These are phyloP conservation scores for Hanleya hanleyi DNA, from an alignment of 2,888 invertebrate species.

Conservation along the genomic window DNA sequence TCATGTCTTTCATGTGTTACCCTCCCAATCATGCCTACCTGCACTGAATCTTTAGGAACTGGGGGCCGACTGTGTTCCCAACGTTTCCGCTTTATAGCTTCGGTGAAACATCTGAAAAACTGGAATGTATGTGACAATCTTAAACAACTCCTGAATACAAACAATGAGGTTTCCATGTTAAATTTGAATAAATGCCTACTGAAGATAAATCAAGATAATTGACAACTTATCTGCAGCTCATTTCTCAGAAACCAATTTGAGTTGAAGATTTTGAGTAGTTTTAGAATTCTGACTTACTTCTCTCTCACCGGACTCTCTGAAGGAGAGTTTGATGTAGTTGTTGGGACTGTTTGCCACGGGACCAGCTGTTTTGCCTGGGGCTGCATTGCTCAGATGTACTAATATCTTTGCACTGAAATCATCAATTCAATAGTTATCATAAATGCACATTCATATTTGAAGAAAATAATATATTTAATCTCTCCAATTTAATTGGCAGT, in stretches of 20 bases:
- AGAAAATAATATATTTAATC: neutral
- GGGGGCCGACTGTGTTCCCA: slow-evolving; percentile 50
- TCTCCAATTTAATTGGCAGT: neutral
- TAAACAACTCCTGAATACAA: no score
- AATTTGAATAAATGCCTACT: no score
- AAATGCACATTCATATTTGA: neutral
- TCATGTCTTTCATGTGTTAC: no score
- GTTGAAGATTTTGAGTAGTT: no score
- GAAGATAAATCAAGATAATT: no score
- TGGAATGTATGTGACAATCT: no score
- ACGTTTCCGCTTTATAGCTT: slow-evolving; percentile 51
- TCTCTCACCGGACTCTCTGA: slow-evolving; percentile 83
- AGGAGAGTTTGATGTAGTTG: slow-evolving; percentile 87
- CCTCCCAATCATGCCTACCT: no score
- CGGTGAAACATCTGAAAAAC: slow-evolving; percentile 59
- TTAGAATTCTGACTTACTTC: slow-evolving; percentile 61
- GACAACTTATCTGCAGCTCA: no score
- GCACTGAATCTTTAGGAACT: neutral
- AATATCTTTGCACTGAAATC: slow-evolving; percentile 79
- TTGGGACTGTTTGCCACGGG: slow-evolving; percentile 83
- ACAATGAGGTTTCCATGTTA: no score
- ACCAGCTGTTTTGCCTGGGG: slow-evolving; percentile 81
- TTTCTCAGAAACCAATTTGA: neutral
- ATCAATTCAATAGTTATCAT: neutral
- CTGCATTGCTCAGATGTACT: slow-evolving; percentile 78